Evolutionary conservation across 2,797 vertebrate species (phyloP).

Genomic region (Avahi laniger): DNA sequence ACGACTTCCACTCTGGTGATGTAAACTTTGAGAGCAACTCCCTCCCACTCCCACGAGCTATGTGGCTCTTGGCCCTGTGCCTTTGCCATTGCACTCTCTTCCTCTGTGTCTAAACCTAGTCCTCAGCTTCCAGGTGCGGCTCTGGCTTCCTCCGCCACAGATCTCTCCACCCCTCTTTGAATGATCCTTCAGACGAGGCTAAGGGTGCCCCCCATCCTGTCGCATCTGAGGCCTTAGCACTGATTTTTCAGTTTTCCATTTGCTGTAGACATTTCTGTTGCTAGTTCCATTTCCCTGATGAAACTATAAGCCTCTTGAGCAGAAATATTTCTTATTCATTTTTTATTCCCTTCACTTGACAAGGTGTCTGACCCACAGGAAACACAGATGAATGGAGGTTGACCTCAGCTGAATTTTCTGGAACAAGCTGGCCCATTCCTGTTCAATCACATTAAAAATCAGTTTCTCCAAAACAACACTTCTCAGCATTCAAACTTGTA

Average conservation of each 20-base stretch:
- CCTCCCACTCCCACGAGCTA: fast-evolving
- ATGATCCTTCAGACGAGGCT: neutral
- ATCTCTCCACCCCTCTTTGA: neutral
- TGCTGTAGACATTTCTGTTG: neutral
- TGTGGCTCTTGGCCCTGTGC: neutral
- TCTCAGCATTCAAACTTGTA: neutral
- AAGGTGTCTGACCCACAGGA: neutral
- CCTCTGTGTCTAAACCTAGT: neutral
- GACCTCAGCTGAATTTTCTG: neutral
- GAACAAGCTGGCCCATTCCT: neutral
- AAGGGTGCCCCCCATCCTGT: too few species aligned
- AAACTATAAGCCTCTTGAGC: neutral
- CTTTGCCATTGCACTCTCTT: neutral
- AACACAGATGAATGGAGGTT: neutral
- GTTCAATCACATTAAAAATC: neutral
- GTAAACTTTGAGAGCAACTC: neutral
- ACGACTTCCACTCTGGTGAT: fast-evolving
- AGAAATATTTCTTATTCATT: neutral
- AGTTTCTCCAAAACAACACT: neutral
- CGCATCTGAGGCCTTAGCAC: neutral
- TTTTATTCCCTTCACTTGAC: neutral
- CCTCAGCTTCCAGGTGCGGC: neutral
- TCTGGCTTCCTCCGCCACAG: neutral
- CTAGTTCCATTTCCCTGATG: neutral
- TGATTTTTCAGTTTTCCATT: too few species aligned